These are phyloP conservation scores for Chionodraco myersi DNA, from an alignment of 2,113 vertebrate genomes.

Conservation along the genomic window DNA sequence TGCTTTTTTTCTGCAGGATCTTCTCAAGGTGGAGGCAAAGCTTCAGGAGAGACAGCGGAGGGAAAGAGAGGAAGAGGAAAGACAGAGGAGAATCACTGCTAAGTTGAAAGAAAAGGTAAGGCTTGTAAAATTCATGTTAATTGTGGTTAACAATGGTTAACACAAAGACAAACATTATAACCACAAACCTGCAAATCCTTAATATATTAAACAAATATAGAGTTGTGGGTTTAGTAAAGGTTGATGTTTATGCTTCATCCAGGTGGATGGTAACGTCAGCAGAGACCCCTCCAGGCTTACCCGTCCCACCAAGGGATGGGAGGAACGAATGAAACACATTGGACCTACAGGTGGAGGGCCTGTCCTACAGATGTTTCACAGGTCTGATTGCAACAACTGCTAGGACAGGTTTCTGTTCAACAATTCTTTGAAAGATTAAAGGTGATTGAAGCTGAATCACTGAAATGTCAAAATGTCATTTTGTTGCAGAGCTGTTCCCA, in stretches of 20 bases:
- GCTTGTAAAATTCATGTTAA: background rate
- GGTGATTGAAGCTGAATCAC: background rate
- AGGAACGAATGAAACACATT: constrained; percentile 77
- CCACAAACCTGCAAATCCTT: background rate
- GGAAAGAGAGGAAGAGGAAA: constrained; percentile 83
- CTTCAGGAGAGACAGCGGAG: constrained; percentile 83
- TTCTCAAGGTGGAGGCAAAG: constrained; percentile 85
- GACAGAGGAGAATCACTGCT: constrained; percentile 82
- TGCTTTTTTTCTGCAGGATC: constrained; percentile 83
- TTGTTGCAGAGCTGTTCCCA: constrained; percentile 84
- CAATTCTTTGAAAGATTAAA: too few relatives aligned
- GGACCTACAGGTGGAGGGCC: constrained; percentile 74
- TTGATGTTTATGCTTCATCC: constrained; percentile 16
- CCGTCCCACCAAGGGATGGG: constrained; percentile 84
- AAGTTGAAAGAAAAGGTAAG: constrained; percentile 90
- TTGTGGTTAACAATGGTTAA: background rate
- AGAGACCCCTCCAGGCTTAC: constrained; percentile 82
- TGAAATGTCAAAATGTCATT: constrained; percentile 6
- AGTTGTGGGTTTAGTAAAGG: background rate
- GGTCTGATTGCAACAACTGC: constrained; percentile 68
- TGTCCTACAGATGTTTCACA: constrained; percentile 77
- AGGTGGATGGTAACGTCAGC: constrained; percentile 83
- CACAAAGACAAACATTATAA: background rate
- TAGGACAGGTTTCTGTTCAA: background rate
- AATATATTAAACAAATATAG: background rate